Evolutionary conservation across 2,797 vertebrate genomes (phyloP), one percentile per base, ranked within the genome.

Genomic region (Chelmon rostratus): DNA sequence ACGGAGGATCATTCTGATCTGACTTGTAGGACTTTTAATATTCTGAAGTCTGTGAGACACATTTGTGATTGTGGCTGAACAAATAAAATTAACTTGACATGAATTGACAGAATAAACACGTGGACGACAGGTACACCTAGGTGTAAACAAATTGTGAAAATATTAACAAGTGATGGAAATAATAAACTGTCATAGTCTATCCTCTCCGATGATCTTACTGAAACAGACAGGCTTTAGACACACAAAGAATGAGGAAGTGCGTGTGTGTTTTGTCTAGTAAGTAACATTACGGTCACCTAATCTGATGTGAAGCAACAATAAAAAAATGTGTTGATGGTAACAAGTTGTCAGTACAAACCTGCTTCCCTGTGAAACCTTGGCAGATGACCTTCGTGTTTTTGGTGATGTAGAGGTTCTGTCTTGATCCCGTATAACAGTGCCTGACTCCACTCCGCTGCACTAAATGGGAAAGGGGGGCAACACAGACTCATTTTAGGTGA

Each of bases 281-380:
- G 52, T 57, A 80, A 71, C 23, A 65, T 71, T 46, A 68, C 61
- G 67, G 40, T 69, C 50, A 63, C 81, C 9, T 10, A 49, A 65
- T 77, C 25, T 40, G 37, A 53, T 52, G 23, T 54, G 52, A 82
- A 44, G 73, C 19, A 67, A 69, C 52, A 73, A 65, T 15, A 52
- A 35, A 68, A 49, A 47, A 46, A 47, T 2, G 1, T 52, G 23
- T 68, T 58, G 35, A 35, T 25, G 16, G 15, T 40, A 63, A 73
- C 0, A 52, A n/a, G 44, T 31, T 0, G 4, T 66, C 8, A 68
- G 35, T 25, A 95, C 96, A n/a, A 90, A 99, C 98, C 98, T 99
- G 98, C 89, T 99, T 99, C 80, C 98, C 98, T 58, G 98, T 99
- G 92, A 99, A 99, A 38, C 98, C 98, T 73, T 99, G 98, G 89